phyloP scores from a whole-genome alignment of 2,797 vertebrate genomes.

The Borostomias antarcticus region DNA sequence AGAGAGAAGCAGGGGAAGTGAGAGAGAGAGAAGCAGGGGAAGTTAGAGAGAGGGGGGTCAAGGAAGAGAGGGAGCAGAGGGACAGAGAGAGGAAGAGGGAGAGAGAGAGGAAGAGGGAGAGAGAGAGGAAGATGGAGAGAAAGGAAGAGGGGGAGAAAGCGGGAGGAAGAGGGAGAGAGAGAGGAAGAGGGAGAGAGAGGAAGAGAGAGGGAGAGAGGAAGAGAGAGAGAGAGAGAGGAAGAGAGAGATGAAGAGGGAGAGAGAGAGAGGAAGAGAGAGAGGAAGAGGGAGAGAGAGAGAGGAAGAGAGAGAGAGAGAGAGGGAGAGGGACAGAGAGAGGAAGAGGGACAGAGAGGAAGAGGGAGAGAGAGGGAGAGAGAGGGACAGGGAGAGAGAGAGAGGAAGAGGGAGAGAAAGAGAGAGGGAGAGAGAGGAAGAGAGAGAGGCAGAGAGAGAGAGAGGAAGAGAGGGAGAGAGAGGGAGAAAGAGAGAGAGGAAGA shows the following conservation, averaged over 20 bases:
- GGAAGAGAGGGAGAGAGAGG: neutral
- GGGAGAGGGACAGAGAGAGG: slow-evolving; percentile 8
- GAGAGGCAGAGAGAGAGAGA: slow-evolving; percentile 34
- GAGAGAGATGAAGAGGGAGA: slow-evolving; percentile 4
- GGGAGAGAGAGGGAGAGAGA: slow-evolving; percentile 7
- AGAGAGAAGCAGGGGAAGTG: neutral
- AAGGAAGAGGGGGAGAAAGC: slow-evolving; percentile 26
- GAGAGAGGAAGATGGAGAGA: slow-evolving; percentile 2
- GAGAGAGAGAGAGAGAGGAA: slow-evolving; percentile 8
- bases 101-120: slow-evolving; percentile 8
- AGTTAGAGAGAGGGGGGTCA: slow-evolving; percentile 3
- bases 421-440: neutral
- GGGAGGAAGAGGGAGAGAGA: slow-evolving; percentile 20
- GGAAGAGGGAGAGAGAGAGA: slow-evolving; percentile 33
- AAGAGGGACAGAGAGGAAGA: slow-evolving; percentile 4
- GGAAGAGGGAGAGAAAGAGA: slow-evolving; percentile 10
- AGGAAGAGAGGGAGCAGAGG: slow-evolving; percentile 13
- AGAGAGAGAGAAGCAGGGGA: slow-evolving; percentile 7
- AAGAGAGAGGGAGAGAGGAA: neutral
- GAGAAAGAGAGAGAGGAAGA: neutral
- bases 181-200: slow-evolving; percentile 1
- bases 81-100: neutral
- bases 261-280: slow-evolving; percentile 32
- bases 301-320: neutral
- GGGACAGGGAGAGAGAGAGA: neutral